Evolutionary conservation across 2,888 invertebrate species (phyloP).

Genomic region (Perdita meconis): DNA sequence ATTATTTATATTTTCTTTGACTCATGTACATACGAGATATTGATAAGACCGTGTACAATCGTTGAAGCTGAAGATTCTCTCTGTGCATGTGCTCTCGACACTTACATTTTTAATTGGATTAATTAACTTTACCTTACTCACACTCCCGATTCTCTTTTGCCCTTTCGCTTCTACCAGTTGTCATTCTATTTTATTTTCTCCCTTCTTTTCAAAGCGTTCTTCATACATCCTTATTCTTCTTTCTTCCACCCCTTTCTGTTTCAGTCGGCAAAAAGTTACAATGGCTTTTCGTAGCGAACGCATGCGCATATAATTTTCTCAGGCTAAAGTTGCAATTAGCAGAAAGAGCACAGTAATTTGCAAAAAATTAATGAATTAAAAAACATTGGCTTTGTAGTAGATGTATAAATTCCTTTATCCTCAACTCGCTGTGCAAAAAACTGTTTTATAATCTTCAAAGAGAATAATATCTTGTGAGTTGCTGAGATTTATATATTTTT

Average conservation of each 20-base stretch:
- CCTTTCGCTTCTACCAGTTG: slow-evolving; percentile 20
- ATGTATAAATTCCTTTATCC: background rate
- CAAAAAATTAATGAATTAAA: slow-evolving; percentile 34
- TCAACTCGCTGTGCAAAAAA: background rate
- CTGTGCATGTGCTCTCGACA: slow-evolving; percentile 26
- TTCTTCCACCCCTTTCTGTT: slow-evolving; percentile 16
- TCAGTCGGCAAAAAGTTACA: slow-evolving; percentile 25
- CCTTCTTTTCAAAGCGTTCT: slow-evolving; percentile 33
- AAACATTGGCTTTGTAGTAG: background rate
- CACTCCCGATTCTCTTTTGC: background rate
- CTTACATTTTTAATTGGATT: slow-evolving; percentile 50
- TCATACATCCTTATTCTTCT: slow-evolving; percentile 39
- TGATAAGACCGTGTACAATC: slow-evolving; percentile 1
- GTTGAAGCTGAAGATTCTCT: background rate
- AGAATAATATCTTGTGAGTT: background rate
- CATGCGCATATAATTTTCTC: slow-evolving; percentile 23
- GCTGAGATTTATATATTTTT: too few relatives aligned
- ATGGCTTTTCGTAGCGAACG: slow-evolving; percentile 37
- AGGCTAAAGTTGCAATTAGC: slow-evolving; percentile 32
- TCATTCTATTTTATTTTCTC: slow-evolving; percentile 25
- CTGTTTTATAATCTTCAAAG: background rate
- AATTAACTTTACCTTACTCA: slow-evolving; percentile 37
- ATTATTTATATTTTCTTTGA: slow-evolving; percentile 8
- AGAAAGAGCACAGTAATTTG: slow-evolving; percentile 24
- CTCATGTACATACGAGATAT: background rate